Percentiles rank a stretch among this genome's conserved stretches.
Evolutionary conservation across 2,888 invertebrate genomes (phyloP).

Genomic region (Campaea margaritaria): DNA sequence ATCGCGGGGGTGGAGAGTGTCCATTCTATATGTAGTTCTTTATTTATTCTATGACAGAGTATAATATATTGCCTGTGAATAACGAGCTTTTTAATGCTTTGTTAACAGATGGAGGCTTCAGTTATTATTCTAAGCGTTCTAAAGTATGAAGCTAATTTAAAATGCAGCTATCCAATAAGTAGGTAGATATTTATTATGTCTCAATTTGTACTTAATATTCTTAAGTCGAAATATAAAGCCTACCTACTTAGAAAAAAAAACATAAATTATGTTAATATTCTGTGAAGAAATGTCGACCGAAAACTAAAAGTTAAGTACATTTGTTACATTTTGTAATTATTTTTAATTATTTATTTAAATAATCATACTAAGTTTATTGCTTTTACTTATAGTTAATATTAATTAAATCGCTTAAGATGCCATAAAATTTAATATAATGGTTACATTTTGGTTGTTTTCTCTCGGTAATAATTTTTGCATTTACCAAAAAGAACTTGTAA

Average conservation of each 20-base stretch:
- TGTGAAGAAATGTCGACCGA: conserved; percentile 65
- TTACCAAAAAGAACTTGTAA: conserved; percentile 81
- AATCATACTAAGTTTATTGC: conserved; percentile 68
- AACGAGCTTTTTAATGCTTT: neutral
- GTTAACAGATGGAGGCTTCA: neutral
- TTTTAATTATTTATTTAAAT: conserved; percentile 63
- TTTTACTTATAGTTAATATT: conserved; percentile 71
- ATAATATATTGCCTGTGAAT: no score
- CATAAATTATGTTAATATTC: conserved; percentile 39
- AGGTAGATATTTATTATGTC: conserved; percentile 27
- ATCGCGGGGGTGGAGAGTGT: no score
- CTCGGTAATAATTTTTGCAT: conserved; percentile 76
- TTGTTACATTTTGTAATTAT: conserved; percentile 68
- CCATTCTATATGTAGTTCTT: no score
- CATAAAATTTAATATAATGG: conserved; percentile 64
- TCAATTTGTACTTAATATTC: conserved; percentile 56
- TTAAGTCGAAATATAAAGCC: conserved; percentile 37
- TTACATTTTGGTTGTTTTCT: conserved; percentile 72
- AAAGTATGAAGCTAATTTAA: no score
- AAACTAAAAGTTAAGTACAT: conserved; percentile 46
- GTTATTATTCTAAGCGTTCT: no score
- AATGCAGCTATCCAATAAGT: neutral
- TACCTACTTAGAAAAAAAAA: neutral
- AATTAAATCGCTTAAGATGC: conserved; percentile 68
- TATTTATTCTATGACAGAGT: no score